A percentile compares a stretch with the other conserved stretches of the same genome.
These are phyloP conservation scores for Diadophis punctatus DNA, from an alignment of 2,113 vertebrate species.

Conservation along the genomic window DNA sequence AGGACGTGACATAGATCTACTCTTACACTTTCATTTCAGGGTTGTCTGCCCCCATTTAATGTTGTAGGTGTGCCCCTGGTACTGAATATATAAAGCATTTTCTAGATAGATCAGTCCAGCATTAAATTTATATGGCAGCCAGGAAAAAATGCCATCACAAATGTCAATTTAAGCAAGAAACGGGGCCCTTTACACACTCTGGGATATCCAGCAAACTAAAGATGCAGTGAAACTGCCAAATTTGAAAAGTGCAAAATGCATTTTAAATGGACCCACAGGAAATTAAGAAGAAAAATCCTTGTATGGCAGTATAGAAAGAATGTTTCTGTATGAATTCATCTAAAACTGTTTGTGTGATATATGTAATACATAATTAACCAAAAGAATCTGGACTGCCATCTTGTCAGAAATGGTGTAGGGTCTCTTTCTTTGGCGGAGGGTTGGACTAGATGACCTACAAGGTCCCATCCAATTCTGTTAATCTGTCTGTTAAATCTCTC, in stretches of 20 bases:
- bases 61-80: background rate
- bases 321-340: background rate
- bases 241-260: background rate
- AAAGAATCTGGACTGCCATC: too few species aligned
- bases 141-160: background rate
- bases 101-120: background rate
- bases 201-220: background rate
- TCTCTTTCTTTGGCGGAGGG: too few species aligned
- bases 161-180: background rate
- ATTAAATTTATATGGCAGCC: background rate
- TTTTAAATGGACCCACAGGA: slow-evolving; percentile 7
- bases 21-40: background rate
- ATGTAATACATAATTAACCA: background rate
- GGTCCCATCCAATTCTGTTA: too few species aligned
- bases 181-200: background rate
- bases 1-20: background rate
- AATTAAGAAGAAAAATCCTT: background rate
- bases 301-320: background rate
- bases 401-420: too few species aligned
- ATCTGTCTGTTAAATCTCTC: too few species aligned
- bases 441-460: too few species aligned
- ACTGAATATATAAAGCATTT: background rate
- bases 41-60: background rate
- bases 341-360: background rate
- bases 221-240: background rate